Conservation (phyloP, 2,113 vertebrate species). For the Mirza zaza region DNA sequence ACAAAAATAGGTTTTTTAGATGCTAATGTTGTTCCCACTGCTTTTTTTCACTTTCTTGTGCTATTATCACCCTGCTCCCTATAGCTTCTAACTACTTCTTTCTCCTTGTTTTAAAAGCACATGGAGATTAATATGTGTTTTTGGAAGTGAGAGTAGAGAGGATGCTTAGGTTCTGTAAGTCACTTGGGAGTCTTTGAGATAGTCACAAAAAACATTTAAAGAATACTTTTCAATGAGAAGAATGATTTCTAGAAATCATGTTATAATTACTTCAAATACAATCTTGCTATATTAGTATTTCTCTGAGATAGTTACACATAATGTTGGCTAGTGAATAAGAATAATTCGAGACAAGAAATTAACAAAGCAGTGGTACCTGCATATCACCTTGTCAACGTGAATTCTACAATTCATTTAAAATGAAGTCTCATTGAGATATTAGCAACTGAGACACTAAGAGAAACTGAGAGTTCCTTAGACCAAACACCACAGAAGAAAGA, state of each 20-base stretch:
- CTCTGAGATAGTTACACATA: background rate
- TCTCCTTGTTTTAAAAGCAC: background rate
- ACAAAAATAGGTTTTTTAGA: background rate
- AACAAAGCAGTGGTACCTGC: background rate
- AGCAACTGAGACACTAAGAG: background rate
- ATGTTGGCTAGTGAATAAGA: background rate
- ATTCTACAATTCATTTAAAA: background rate
- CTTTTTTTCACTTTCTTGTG: background rate
- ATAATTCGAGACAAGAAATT: background rate
- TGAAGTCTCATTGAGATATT: background rate
- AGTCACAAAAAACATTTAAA: background rate
- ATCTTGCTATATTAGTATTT: background rate
- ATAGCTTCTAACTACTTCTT: background rate
- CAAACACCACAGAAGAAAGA: background rate
- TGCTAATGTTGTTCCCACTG: background rate
- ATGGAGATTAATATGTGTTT: background rate
- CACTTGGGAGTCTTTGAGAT: background rate
- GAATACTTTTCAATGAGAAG: background rate
- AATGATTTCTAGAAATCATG: conserved; percentile 2
- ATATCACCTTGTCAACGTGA: background rate
- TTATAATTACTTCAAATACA: background rate
- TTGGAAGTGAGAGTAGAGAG: background rate
- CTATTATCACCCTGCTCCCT: background rate
- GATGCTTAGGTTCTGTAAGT: background rate
- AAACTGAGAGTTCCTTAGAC: background rate